Evolutionary conservation across 1,140 invertebrate genomes (phyloP).

Genomic region (Paraescarpia echinospica): DNA sequence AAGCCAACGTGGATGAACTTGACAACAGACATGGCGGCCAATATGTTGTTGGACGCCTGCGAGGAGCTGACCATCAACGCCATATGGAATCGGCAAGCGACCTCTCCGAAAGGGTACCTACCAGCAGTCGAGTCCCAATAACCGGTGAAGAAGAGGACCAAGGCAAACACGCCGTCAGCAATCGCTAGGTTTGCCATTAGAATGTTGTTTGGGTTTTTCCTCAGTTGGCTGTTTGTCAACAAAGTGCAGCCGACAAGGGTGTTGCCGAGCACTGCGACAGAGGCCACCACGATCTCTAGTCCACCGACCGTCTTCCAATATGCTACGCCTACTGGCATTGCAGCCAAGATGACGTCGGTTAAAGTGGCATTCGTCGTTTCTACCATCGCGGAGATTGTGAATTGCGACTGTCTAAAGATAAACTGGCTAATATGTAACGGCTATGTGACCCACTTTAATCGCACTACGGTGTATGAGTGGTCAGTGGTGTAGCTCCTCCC

Average conservation of each 20-base stretch:
- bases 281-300: not conserved
- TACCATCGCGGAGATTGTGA: not conserved
- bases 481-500: too few species aligned
- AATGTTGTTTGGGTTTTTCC: not conserved
- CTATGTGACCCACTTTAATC: too few species aligned
- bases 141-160: not conserved
- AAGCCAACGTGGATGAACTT: too few species aligned
- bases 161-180: not conserved
- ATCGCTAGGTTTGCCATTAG: too few species aligned
- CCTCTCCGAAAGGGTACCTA: slow-evolving; percentile 19
- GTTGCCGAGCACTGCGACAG: not conserved
- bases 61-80: slow-evolving; percentile 22
- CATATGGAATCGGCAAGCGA: slow-evolving; percentile 15
- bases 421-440: too few species aligned
- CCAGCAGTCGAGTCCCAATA: slow-evolving; percentile 21
- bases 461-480: too few species aligned
- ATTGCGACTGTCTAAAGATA: too few species aligned
- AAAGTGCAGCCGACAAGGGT: not conserved
- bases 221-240: not conserved
- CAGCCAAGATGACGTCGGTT: not conserved
- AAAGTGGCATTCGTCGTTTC: not conserved
- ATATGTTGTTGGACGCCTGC: too few species aligned
- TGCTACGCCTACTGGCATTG: not conserved
- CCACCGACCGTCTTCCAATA: not conserved
- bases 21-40: too few species aligned